A percentile compares a stretch with the other conserved stretches of the same genome.
Conservation (phyloP, 1,140 invertebrate genomes). For the Leptinotarsa lineolata region DNA sequence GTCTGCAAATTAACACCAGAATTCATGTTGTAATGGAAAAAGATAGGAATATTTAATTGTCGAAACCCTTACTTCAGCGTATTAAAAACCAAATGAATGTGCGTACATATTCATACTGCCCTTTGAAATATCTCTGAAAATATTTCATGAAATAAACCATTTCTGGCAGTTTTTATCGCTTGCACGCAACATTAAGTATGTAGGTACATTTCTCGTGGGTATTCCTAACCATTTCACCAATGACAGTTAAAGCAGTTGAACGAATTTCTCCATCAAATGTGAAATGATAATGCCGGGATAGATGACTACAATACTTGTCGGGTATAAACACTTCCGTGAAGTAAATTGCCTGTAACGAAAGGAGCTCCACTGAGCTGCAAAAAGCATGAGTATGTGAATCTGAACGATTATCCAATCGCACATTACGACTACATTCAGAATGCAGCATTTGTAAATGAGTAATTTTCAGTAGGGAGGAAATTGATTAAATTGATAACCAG, state of each 20-base stretch:
- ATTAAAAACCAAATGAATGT: background rate
- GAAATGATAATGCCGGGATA: background rate
- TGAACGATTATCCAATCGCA: too few species aligned
- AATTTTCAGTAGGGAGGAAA: too few species aligned
- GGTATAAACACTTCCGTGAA: too few species aligned
- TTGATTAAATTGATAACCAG: too few species aligned
- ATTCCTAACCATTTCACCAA: background rate
- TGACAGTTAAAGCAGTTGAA: background rate
- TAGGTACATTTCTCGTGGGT: background rate
- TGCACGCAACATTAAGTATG: background rate
- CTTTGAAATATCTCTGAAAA: background rate
- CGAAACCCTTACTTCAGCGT: background rate
- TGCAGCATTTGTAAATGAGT: too few species aligned
- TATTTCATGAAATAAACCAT: background rate
- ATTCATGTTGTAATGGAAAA: too few species aligned
- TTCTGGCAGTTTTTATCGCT: background rate
- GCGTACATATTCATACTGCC: background rate
- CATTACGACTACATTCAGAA: too few species aligned
- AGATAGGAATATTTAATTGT: background rate
- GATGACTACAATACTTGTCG: background rate
- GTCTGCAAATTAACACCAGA: too few species aligned
- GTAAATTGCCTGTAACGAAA: too few species aligned
- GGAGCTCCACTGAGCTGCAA: too few species aligned
- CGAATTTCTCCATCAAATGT: background rate
- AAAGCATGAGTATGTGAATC: too few species aligned